phyloP scores from a whole-genome alignment of 1,140 invertebrate genomes.

The Rhyzopertha dominica region DNA sequence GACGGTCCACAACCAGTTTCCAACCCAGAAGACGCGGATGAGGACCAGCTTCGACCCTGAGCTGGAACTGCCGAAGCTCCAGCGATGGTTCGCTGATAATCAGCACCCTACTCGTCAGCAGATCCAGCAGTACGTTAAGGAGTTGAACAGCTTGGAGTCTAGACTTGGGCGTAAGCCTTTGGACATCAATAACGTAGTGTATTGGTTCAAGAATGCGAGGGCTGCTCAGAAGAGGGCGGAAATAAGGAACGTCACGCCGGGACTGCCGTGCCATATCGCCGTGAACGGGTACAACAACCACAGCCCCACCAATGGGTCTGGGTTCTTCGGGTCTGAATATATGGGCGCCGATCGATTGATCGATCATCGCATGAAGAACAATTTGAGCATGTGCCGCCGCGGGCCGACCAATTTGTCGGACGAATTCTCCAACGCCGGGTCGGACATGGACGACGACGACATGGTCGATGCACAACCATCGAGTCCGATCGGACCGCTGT shows the following conservation, averaged over 20 bases:
- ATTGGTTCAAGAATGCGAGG: conserved; percentile 98
- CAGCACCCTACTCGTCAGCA: conserved; percentile 91
- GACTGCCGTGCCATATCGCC: conserved; percentile 51
- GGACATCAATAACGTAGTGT: conserved; percentile 96
- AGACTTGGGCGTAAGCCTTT: conserved; percentile 86
- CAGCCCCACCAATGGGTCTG: conserved; percentile 54
- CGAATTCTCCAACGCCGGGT: conserved; percentile 55
- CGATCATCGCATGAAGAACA: conserved; percentile 50
- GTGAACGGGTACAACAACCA: conserved; percentile 61
- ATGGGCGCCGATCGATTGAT: conserved; percentile 47
- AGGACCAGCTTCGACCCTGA: conserved; percentile 92
- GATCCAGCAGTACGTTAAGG: conserved; percentile 91
- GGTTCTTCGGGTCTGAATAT: conserved; percentile 52
- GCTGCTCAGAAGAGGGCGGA: conserved; percentile 90
- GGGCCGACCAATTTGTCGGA: conserved; percentile 53
- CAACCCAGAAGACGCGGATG: conserved; percentile 85
- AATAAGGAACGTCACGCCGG: conserved; percentile 55
- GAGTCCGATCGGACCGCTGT: conserved; percentile 62
- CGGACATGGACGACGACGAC: conserved; percentile 59
- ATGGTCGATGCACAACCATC: conserved; percentile 52
- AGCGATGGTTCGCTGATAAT: conserved; percentile 93
- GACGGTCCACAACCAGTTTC: conserved; percentile 66
- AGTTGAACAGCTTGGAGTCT: conserved; percentile 88
- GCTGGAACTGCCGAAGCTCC: conserved; percentile 87
- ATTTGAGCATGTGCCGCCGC: conserved; percentile 41